Conservation (phyloP, 2,888 invertebrate genomes). For the Anoplius nigerrimus region DNA sequence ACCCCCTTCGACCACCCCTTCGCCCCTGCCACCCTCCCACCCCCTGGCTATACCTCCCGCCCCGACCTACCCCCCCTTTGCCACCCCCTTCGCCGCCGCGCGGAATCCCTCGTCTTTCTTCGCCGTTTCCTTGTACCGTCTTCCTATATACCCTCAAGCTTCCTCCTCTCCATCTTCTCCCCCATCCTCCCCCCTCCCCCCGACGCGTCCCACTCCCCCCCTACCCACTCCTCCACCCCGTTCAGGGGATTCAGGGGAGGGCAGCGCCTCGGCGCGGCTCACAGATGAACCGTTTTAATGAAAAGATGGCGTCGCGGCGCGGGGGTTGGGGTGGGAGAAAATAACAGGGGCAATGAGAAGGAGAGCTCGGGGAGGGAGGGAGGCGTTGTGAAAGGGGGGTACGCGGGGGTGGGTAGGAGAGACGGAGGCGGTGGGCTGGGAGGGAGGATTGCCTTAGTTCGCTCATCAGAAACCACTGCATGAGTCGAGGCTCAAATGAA, state of each 20-base stretch:
- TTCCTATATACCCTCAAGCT: constrained; percentile 2
- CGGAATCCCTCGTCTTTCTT: constrained; percentile 12
- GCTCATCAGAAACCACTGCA: constrained; percentile 74
- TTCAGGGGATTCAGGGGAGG: constrained; percentile 19
- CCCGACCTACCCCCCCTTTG: not conserved
- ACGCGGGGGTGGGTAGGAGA: not conserved
- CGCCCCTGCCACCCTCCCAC: too few relatives aligned
- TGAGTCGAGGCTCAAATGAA: constrained; percentile 73
- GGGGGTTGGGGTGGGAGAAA: constrained; percentile 33
- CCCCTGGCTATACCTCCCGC: not conserved
- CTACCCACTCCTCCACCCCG: constrained; percentile 13
- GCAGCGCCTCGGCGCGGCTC: constrained; percentile 62
- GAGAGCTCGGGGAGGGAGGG: constrained; percentile 48
- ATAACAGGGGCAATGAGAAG: constrained; percentile 14
- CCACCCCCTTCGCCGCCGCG: not conserved
- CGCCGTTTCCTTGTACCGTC: constrained; percentile 9
- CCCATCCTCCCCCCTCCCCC: constrained; percentile 10
- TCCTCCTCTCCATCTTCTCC: constrained; percentile 14
- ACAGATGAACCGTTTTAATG: constrained; percentile 72
- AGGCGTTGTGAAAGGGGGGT: constrained; percentile 26
- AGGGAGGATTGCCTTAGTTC: constrained; percentile 49
- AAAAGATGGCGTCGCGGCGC: constrained; percentile 68
- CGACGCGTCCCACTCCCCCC: constrained; percentile 13
- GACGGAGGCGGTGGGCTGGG: constrained; percentile 1
- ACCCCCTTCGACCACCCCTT: constrained; percentile 8